Conservation (phyloP, 2,888 invertebrate species). For the Pristionchus exspectatus region DNA sequence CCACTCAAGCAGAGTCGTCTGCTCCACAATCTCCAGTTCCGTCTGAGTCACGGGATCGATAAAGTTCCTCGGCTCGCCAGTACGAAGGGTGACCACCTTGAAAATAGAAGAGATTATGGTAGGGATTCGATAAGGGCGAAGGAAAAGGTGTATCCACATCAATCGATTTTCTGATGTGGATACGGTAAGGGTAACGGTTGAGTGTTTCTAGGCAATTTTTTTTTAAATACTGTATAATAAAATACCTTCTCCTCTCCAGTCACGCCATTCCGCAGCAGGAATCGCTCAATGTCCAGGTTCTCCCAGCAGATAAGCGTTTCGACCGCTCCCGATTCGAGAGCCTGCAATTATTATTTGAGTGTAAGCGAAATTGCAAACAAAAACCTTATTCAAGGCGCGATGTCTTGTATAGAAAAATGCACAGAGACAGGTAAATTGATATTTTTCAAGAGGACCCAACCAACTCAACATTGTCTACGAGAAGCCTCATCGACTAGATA, state of each 20-base stretch:
- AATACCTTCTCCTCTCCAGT: conserved; percentile 57
- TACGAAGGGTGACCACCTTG: conserved; percentile 95
- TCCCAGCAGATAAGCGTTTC: conserved; percentile 99
- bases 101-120: not conserved
- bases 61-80: conserved; percentile 99
- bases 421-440: too few species aligned
- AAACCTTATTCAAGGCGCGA: too few species aligned
- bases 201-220: too few species aligned
- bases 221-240: not conserved
- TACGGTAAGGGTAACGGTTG: too few species aligned
- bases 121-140: too few species aligned
- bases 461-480: too few species aligned
- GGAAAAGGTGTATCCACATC: too few species aligned
- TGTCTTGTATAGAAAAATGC: too few species aligned
- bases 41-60: conserved; percentile 99
- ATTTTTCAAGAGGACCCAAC: too few species aligned
- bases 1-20: conserved; percentile 98
- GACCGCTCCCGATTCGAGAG: conserved; percentile 96
- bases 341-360: conserved; percentile 79
- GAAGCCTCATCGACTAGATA: not conserved
- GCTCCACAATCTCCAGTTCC: conserved; percentile 97
- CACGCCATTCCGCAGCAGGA: conserved; percentile 68
- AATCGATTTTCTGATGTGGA: too few species aligned
- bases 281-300: conserved; percentile 94
- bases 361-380: not conserved